Base-by-base conservation (phyloP, 2,113 vertebrate species). In the Orthonyx spaldingii region DNA sequence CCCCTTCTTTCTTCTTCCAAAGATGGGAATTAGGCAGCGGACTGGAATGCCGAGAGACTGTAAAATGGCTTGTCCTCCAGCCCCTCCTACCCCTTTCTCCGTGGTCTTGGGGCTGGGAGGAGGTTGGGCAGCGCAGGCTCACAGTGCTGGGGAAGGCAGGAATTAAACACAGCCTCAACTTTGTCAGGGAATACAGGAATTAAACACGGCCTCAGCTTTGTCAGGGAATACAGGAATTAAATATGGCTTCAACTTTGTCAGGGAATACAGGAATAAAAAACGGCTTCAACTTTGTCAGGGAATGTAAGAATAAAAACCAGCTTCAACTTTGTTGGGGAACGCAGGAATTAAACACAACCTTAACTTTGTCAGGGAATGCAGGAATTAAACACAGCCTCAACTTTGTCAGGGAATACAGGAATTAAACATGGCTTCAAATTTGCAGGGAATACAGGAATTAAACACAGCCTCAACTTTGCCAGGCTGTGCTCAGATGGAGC, bases 1-100 rank as follows among this genome's bases (percentile, higher is more conserved):
- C 80, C 89, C 85, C 59, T 86, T 65, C 77, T 89, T 89, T 94
- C 50, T 78, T 70, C 92, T 97, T 94, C 92, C 85, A 80, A 84
- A 95, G 94, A 96, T 95, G 94, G 87, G 91, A 96, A 84, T 92
- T 96, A 90, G 95, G 96, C 89, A 75, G 93, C 87, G 93, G 72
- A 39, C 72, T 75, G 96, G 95, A 96, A 97, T 96, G 95, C 83
- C 13, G 59, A 65, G 89, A 95, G 93, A 88, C 96, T 89, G 89
- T 96, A 96, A 96, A 96, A 95, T 87, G 95, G 84, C 78, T 91
- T 89, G 76, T 69, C 53, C 84, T 71, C 37, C 2, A 7, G 90
- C 78, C 75, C 81, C 89, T 82, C 89, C 84, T 84, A 12, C 47
- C 65, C 49, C 50, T 82, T 60, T 57, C 76, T 63, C 44, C 39